Evolutionary conservation across 1,140 invertebrate genomes (phyloP).

Genomic region (Pachypsylla venusta): DNA sequence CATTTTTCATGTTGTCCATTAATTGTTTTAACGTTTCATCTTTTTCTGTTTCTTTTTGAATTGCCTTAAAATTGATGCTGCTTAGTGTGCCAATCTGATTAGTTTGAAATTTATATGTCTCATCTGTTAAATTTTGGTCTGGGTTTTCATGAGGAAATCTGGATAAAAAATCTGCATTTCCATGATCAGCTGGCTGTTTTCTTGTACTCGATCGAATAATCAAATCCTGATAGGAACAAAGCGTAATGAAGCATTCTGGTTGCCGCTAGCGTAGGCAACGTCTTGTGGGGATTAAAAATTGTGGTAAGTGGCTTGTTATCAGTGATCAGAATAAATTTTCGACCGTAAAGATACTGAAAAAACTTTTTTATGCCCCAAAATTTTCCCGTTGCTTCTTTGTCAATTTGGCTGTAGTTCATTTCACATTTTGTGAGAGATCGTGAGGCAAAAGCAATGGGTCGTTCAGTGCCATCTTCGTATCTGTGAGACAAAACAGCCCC

Average conservation of each 20-base stretch:
- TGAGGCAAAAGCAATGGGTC: constrained; percentile 33
- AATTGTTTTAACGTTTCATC: constrained; percentile 11
- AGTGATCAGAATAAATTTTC: constrained; percentile 30
- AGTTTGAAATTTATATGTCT: constrained; percentile 13
- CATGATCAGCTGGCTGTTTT: constrained; percentile 21
- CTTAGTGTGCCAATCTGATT: constrained; percentile 12
- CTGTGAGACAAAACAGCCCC: constrained; percentile 34
- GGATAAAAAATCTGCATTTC: constrained; percentile 27
- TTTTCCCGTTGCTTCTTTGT: constrained; percentile 35
- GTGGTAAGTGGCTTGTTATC: constrained; percentile 33
- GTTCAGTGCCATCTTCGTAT: constrained; percentile 27
- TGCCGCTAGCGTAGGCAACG: constrained; percentile 24
- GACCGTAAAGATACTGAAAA: constrained; percentile 33
- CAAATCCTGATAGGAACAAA: constrained; percentile 27
- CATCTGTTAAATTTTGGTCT: background rate
- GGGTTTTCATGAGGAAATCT: constrained; percentile 16
- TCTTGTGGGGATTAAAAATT: constrained; percentile 31
- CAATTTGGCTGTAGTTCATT: constrained; percentile 31
- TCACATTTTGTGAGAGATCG: constrained; percentile 31
- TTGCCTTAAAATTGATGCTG: background rate
- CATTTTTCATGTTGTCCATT: constrained; percentile 5
- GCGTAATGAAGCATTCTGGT: constrained; percentile 28
- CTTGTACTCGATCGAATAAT: constrained; percentile 29
- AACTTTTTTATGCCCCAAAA: constrained; percentile 34
- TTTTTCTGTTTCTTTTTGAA: constrained; percentile 12